Base-by-base conservation (phyloP, 2,113 vertebrate species). In the Platysternon megacephalum region DNA sequence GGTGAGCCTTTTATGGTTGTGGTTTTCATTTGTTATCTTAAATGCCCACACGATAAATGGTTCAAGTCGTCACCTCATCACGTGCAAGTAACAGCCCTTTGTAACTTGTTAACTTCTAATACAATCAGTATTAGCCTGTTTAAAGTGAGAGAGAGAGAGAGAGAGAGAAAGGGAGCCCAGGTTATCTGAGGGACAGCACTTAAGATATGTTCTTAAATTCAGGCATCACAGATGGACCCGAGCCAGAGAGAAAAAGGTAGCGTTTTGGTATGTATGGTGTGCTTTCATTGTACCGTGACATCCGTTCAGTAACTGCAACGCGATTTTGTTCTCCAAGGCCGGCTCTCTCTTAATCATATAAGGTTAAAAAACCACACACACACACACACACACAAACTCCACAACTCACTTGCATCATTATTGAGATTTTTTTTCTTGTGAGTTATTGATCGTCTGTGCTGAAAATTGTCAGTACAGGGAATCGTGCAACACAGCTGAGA, bases 321-420 rank as follows among this genome's bases (percentile, higher is more conserved):
- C 7, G 16, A 4, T 68, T 68, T 68, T 68, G 6, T 68, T 35
- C 35, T n/a, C 35, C 61, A 68, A n/a, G 6, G 16, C 61, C 8
- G 16, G 16, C 61, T 68, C 32, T n/a, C 35, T 35, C 35, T 68
- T 35, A 35, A n/a, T n/a, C 58, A 65, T 17, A 16, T 35, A 65
- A 32, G 61, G 16, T 68, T n/a, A 68, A 68, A 68, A 65, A 53
- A 53, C 21, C 61, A 35, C 29, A 61, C 32, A 28, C 11, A 26
- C 61, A 35, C 29, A 61, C 32, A 28, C 11, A 26, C 11, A 28
- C 26, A 56, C 26, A 56, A 56, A 53, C 52, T 53, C 52, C 52
- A 53, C 52, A 11, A 11, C 12, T 21, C 1, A 1, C 49, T 49
- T 4, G n/a, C n/a, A 24, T 14, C 3, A 6, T 85, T 19, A 35